Conservation (phyloP, 2,113 vertebrate genomes). For the Aptenodytes patagonicus region DNA sequence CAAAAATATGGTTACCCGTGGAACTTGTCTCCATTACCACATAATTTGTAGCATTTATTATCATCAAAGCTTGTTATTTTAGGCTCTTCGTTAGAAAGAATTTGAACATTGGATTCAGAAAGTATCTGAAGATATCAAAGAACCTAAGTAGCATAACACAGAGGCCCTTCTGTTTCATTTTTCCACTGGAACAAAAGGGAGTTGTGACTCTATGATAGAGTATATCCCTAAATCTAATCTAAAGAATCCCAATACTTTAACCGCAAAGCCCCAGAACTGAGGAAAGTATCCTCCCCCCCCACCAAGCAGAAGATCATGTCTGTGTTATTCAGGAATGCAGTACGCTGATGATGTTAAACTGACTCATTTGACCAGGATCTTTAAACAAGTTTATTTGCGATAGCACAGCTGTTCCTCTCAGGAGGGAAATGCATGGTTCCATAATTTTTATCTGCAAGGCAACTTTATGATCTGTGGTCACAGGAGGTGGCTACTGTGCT, state of each 20-base stretch:
- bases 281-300: background rate
- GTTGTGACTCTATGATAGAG: background rate
- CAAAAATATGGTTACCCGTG: background rate
- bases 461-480: constrained; percentile 51
- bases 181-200: constrained; percentile 24
- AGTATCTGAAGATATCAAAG: constrained; percentile 15
- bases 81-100: constrained; percentile 6
- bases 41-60: background rate
- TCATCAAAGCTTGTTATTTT: constrained; percentile 17
- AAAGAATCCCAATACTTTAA: background rate
- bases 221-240: constrained; percentile 38
- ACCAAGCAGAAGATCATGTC: background rate
- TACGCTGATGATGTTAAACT: constrained; percentile 6
- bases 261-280: background rate
- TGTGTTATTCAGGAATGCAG: constrained; percentile 14
- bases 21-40: background rate
- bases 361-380: constrained; percentile 30
- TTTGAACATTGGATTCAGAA: background rate
- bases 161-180: constrained; percentile 16
- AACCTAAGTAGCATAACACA: background rate
- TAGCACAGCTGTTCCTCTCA: constrained; percentile 28
- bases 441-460: constrained; percentile 54
- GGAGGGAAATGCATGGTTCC: background rate
- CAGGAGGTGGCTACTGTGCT: constrained; percentile 45
- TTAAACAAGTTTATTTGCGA: constrained; percentile 40